phyloP scores from a whole-genome alignment of 1,140 invertebrate genomes.

The Plectrocnemia conspersa region DNA sequence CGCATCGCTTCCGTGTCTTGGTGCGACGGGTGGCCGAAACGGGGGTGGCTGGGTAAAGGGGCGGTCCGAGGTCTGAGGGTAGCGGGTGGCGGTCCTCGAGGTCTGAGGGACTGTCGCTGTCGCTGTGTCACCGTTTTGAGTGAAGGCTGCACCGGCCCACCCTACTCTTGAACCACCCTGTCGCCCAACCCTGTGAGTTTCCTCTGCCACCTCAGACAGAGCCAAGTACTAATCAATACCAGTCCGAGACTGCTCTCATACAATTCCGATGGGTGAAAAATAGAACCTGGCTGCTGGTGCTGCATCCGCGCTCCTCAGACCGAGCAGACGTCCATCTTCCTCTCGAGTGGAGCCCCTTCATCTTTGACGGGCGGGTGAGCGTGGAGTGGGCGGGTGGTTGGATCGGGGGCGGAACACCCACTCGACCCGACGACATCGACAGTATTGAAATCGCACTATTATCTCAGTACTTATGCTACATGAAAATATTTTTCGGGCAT shows the following conservation, averaged over 20 bases:
- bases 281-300: conserved; percentile 16
- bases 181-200: background rate
- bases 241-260: conserved; percentile 25
- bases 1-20: background rate
- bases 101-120: conserved; percentile 14
- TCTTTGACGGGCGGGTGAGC: too few relatives aligned
- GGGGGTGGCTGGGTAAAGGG: background rate
- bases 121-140: conserved; percentile 34
- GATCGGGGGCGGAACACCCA: too few relatives aligned
- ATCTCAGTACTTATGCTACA: too few relatives aligned
- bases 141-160: conserved; percentile 26
- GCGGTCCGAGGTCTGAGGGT: background rate
- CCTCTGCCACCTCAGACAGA: conserved; percentile 28
- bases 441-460: too few relatives aligned
- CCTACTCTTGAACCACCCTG: conserved; percentile 4
- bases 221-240: conserved; percentile 34
- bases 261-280: conserved; percentile 35
- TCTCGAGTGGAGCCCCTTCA: too few relatives aligned
- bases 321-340: background rate
- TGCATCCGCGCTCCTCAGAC: background rate
- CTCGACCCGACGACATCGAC: too few relatives aligned
- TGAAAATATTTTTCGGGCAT: too few relatives aligned
- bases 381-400: too few relatives aligned
- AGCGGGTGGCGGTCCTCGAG: background rate
- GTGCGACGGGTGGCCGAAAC: background rate